phyloP scores from a whole-genome alignment of 2,113 vertebrate genomes.

The Calidris pugnax region DNA sequence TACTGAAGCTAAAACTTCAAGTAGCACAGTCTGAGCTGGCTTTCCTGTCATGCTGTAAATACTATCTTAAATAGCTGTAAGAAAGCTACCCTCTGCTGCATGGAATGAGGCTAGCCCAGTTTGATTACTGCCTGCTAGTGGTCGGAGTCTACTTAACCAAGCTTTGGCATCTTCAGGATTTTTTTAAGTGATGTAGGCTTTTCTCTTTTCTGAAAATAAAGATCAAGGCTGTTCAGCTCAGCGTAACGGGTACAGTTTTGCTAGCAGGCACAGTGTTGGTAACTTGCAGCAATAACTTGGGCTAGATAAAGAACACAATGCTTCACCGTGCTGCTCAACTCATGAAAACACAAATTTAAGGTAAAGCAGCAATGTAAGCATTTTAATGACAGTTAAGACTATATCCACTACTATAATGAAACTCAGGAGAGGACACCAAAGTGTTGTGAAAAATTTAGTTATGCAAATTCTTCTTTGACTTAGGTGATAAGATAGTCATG shows the following conservation, averaged over 20 bases:
- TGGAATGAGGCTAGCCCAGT: neutral
- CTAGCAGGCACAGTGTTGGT: neutral
- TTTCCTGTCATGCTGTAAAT: neutral
- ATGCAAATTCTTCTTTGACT: neutral
- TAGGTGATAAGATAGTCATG: neutral
- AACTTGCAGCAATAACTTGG: neutral
- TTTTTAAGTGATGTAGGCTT: neutral
- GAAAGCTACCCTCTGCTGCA: neutral
- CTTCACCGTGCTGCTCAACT: neutral
- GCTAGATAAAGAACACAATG: neutral
- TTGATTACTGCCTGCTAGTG: neutral
- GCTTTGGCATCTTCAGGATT: neutral
- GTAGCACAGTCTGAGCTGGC: neutral
- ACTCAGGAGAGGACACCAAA: neutral
- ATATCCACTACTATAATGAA: neutral
- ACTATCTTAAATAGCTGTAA: neutral
- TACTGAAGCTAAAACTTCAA: neutral
- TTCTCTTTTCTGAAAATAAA: neutral
- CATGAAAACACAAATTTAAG: neutral
- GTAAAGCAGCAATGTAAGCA: neutral
- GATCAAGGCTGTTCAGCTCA: neutral
- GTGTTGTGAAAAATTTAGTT: neutral
- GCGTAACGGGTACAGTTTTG: neutral
- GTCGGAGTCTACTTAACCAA: neutral
- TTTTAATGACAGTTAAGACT: neutral